phyloP scores from a whole-genome alignment of 2,797 vertebrate species.

The Erethizon dorsatum region DNA sequence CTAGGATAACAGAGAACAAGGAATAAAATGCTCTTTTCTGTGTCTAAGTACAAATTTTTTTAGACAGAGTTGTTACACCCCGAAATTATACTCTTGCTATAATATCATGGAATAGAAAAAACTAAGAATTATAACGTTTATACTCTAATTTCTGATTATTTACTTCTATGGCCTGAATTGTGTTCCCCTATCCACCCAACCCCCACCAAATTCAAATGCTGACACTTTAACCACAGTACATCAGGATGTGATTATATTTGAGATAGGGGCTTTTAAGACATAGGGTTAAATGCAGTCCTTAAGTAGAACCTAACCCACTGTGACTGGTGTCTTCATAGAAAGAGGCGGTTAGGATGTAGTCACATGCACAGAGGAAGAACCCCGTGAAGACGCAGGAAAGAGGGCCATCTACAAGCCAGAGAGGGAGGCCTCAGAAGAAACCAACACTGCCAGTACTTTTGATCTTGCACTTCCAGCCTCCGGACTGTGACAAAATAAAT shows the following conservation, averaged over 20 bases:
- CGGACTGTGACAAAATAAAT: neutral
- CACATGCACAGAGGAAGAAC: neutral
- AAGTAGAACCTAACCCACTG: neutral
- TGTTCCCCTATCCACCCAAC: neutral
- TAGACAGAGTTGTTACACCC: neutral
- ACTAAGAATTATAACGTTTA: neutral
- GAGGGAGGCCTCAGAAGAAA: neutral
- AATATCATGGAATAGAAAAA: slow-evolving; percentile 1
- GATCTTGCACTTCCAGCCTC: neutral
- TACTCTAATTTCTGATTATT: slow-evolving; percentile 9
- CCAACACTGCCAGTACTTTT: neutral
- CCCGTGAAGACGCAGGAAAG: neutral
- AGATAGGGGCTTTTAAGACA: neutral
- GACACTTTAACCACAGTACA: neutral
- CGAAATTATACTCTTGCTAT: slow-evolving; percentile 9
- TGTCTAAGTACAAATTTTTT: neutral
- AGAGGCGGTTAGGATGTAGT: neutral
- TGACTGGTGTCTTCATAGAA: neutral
- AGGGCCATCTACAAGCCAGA: neutral
- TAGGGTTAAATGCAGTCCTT: neutral
- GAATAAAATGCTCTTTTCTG: neutral
- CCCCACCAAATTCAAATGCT: neutral
- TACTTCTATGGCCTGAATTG: neutral
- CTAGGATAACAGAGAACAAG: neutral
- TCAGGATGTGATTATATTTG: neutral